Conservation (phyloP, 2,888 invertebrate genomes). For the Diabrotica balteata region DNA sequence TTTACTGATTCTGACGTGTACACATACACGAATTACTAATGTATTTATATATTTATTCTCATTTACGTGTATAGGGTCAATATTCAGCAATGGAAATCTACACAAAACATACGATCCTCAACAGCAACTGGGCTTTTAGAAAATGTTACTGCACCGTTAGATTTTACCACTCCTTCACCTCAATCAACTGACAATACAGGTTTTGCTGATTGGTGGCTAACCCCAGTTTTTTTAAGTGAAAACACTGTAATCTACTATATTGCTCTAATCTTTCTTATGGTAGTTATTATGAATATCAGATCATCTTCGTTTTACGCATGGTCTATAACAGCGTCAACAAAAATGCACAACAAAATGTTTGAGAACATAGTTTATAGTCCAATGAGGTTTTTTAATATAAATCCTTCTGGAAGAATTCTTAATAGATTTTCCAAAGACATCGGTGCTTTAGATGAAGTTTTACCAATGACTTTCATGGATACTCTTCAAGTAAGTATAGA, state of each 20-base stretch:
- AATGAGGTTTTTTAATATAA: constrained; percentile 74
- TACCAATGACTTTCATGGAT: constrained; percentile 64
- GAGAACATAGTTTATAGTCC: constrained; percentile 67
- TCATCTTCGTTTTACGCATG: constrained; percentile 63
- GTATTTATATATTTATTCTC: too few relatives aligned
- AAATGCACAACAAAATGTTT: constrained; percentile 65
- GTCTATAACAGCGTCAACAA: constrained; percentile 65
- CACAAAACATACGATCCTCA: constrained; percentile 59
- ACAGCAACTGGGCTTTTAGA: background rate
- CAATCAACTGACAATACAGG: background rate
- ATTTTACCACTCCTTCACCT: background rate
- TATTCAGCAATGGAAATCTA: constrained; percentile 58
- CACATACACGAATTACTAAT: too few relatives aligned
- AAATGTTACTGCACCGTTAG: background rate
- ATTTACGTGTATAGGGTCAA: constrained; percentile 39
- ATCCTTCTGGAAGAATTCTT: constrained; percentile 70
- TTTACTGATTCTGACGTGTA: too few relatives aligned
- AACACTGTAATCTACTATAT: constrained; percentile 20
- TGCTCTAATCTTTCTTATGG: constrained; percentile 4
- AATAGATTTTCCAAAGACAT: constrained; percentile 79
- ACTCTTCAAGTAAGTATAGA: constrained; percentile 55
- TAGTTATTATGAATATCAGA: constrained; percentile 57
- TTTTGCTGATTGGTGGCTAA: constrained; percentile 12
- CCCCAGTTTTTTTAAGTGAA: constrained; percentile 14
- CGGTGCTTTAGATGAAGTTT: constrained; percentile 65